A percentile compares a stretch with the other conserved stretches of the same genome.
Evolutionary conservation across 1,140 invertebrate species (phyloP).

Genomic region (Neodiprion fabricii): DNA sequence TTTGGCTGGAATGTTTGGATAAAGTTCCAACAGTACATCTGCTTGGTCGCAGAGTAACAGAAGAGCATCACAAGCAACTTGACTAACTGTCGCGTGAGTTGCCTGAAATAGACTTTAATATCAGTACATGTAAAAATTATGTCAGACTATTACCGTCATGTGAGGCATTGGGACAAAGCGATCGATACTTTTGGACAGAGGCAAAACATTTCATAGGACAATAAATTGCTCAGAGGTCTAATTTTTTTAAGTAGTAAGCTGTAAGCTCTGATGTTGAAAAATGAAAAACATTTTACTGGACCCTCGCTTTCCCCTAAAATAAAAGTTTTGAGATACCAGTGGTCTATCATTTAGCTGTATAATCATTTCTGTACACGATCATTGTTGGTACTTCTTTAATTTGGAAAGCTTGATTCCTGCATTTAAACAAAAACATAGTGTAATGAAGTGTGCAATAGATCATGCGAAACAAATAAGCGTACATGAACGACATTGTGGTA

Average conservation of each 20-base stretch:
- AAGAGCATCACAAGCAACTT: slow-evolving; percentile 87
- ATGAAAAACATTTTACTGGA: neutral
- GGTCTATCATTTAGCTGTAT: no score
- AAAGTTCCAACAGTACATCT: slow-evolving; percentile 73
- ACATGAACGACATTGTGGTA: neutral
- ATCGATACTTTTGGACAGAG: neutral
- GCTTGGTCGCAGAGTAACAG: slow-evolving; percentile 83
- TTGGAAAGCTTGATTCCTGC: no score
- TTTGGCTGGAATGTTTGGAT: slow-evolving; percentile 79
- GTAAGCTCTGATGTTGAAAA: slow-evolving; percentile 28
- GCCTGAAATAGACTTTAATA: slow-evolving; percentile 68
- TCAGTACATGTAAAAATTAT: slow-evolving; percentile 2
- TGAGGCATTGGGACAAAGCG: slow-evolving; percentile 23
- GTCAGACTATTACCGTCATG: neutral
- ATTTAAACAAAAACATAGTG: neutral
- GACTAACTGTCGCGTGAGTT: slow-evolving; percentile 82
- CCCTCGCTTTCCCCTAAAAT: no score
- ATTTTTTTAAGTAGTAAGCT: slow-evolving; percentile 30
- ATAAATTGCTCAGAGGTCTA: slow-evolving; percentile 29
- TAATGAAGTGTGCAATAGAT: neutral
- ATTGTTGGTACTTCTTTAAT: no score
- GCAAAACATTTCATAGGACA: neutral
- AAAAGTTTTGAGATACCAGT: no score
- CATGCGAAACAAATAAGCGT: neutral
- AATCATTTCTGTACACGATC: no score